Evolutionary conservation across 2,797 vertebrate genomes (phyloP), one percentile per base, ranked within the genome.

Genomic region (Typhlichthys subterraneus): DNA sequence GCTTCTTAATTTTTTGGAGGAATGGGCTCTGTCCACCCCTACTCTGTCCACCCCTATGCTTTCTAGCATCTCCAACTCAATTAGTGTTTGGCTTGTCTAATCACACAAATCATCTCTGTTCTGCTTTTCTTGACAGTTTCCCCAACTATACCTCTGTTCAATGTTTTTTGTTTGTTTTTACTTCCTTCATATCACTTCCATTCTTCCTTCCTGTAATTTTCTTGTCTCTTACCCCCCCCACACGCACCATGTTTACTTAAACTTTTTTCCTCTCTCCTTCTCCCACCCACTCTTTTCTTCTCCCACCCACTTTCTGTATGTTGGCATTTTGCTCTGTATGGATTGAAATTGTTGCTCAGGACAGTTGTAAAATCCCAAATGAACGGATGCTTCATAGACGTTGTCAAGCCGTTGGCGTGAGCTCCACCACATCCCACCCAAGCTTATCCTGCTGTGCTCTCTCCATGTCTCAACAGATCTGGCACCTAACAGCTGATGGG

Each of bases 31-130:
- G 79, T 77, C 76, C 85, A 63, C 72, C 23, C 23, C 23, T 23
- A 4, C 38, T 42, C 76, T 77, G 79, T 77, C 76, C 85, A 63
- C 72, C 23, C 23, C 23, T 23, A 4, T 77, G 66, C 57, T 65
- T 64, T 60, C 67, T 54, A 67, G 64, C 61, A 72, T 71, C 72
- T 70, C 58, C 64, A 73, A 82, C 82, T 70, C 84, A 88, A 84
- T 84, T 84, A 84, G 76, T 5, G 42, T 51, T 53, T 63, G 65
- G 66, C 60, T 70, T 57, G 54, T 80, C 72, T 73, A 15, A 2
- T 45, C 67, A 61, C 83, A 85, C 90, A 84, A 60, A 88, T 91
- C 87, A 88, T 78, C 77, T 59, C 79, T 83, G 83, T 72, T 85
- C 80, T 63, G 81, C 72, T 89, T 84, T 84, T 64, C 56, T 73